Base-by-base conservation (phyloP, 2,888 invertebrate species). In the Sinhomidia bicolor region DNA sequence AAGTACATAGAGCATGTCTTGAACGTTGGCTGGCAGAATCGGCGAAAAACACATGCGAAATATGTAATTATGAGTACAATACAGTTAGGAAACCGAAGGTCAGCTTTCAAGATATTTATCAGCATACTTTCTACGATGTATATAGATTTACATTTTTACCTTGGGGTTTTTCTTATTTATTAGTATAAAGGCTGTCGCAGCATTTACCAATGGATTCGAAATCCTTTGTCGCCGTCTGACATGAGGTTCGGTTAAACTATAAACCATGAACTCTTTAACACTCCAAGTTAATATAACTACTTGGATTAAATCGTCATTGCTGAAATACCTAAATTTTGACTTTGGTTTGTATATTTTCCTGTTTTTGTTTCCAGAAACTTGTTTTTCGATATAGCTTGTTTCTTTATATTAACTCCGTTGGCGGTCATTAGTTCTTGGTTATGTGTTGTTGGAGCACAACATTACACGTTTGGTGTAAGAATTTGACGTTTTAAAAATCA, bases 311-410 rank as follows among this genome's bases (percentile, higher is more conserved):
- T 36, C 6, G 14, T n/a, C 26, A 26, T 26, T 2, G 3, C 12
- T 47, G 6, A 14, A 6, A 47, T 12, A 12, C 47, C 47, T 10
- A 57, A 57, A 17, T 3, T 6, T 20, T 57, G 10, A 17, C 4
- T 32, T 2, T 12, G 9, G 20, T 54, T 54, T 54, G 54, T 3
- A 29, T 3, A 26, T 1, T 36, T 36, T 57, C 57, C 9, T 57
- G 17, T 17, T 17, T 20, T n/a, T n/a, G n/a, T 54, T 54, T 54
- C 17, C 51, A 89, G 91, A 14, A 93, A 94, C 91, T 88, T 94
- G 44, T 91, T 94, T 60, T 94, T 94, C 84, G 94, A 94, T 90
- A 60, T 93, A 3, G 91, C 93, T 4, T 94, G 94, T 90, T 93
- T 94, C 89, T 89, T 93, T 32, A 86, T 94, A 36, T 92, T 94